Base-by-base conservation (phyloP, 2,113 vertebrate genomes). In the Ailurus styani region DNA sequence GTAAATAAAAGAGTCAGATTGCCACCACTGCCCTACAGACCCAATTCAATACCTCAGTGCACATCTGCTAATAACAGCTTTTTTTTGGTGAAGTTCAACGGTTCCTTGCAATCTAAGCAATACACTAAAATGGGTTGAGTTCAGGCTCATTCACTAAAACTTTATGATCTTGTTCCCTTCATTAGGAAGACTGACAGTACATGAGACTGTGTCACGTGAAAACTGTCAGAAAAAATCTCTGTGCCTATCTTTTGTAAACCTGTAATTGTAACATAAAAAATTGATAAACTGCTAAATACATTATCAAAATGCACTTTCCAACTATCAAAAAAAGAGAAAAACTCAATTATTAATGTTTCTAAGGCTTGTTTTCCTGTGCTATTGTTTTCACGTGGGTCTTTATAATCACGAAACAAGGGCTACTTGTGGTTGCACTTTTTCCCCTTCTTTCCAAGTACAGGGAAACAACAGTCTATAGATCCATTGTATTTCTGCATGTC, bases 301-400 rank as follows among this genome's bases (percentile, higher is more conserved):
- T 55, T 25, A 42, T 45, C 88, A n/a, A 93, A 93, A 95, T 55
- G 37, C 0, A 45, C 64, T 70, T 66, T 96, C 20, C 57, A 90
- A 55, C 60, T 40, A 62, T 77, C 17, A 31, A 60, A 86, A 93
- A 88, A 47, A 60, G 83, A 83, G 27, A 84, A 79, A 92, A 92
- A 66, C 40, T 89, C 81, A 75, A 34, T 81, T 52, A 77, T 93
- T 70, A 78, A 47, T 95, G 87, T 93, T 95, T 91, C 34, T 55
- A 55, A 93, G 91, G 34, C 54, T 93, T 57, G 3, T 27, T 93
- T 95, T 91, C 37, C 66, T 87, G 47, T 84, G 54, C 72, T 87
- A 84, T 68, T 90, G n/a, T 90, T 97, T 86, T 93, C 86, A 66
- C 0, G 4, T 60, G 42, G 27, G 21, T 62, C 42, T 34, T 95